Percentiles rank a stretch among this genome's conserved stretches.
phyloP scores from a whole-genome alignment of 2,797 vertebrate species.

The Parotocinclus haroldoi region DNA sequence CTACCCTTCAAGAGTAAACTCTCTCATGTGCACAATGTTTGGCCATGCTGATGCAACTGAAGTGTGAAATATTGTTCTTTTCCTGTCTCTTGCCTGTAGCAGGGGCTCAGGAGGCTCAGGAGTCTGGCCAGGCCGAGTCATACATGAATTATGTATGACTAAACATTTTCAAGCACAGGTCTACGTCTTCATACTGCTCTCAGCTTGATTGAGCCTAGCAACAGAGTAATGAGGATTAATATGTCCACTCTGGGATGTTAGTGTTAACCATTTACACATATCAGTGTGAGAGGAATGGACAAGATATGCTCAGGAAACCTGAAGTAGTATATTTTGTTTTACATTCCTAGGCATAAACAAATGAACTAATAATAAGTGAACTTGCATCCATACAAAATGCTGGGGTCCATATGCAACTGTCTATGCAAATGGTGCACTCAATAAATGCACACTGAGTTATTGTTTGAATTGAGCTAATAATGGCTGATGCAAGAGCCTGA shows the following conservation, averaged over 20 bases:
- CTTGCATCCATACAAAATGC: too few species aligned
- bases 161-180: conserved; percentile 49
- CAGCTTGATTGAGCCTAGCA: conserved; percentile 43
- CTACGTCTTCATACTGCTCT: conserved; percentile 37
- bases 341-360: too few species aligned
- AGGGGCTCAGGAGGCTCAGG: conserved; percentile 40
- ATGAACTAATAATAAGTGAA: too few species aligned
- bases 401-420: too few species aligned
- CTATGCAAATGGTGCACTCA: too few species aligned
- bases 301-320: too few species aligned
- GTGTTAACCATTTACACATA: conserved; percentile 1
- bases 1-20: conserved; percentile 31
- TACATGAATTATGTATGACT: conserved; percentile 57
- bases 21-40: conserved; percentile 44
- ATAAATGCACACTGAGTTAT: too few species aligned
- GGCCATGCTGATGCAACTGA: conserved; percentile 45
- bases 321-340: too few species aligned
- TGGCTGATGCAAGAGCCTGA: too few species aligned
- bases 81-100: conserved; percentile 42
- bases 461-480: too few species aligned
- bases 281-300: neutral
- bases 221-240: conserved; percentile 49
- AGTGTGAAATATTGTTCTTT: conserved; percentile 52
- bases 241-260: conserved; percentile 46
- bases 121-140: conserved; percentile 40